phyloP scores from a whole-genome alignment of 2,113 vertebrate genomes.

The Bufo bufo region DNA sequence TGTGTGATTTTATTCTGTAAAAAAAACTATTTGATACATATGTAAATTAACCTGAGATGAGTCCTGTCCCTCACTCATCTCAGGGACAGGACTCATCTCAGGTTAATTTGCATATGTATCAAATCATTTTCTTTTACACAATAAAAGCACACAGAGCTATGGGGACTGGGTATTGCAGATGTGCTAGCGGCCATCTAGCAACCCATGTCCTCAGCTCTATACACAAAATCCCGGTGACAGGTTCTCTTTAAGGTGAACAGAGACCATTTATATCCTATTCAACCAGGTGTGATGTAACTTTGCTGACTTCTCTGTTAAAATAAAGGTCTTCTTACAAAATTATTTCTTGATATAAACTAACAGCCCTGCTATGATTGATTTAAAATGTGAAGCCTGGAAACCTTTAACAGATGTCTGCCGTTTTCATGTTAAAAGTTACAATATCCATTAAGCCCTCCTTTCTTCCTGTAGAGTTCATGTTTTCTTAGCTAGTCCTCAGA shows the following conservation, averaged over 20 bases:
- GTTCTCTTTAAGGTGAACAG: neutral
- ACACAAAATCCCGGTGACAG: too few relatives aligned
- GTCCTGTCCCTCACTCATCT: too few relatives aligned
- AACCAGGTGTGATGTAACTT: neutral
- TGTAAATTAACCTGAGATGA: too few relatives aligned
- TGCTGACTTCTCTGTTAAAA: neutral
- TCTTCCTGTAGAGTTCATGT: slow-evolving; percentile 17
- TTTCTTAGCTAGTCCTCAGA: slow-evolving; percentile 23
- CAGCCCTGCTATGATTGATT: neutral
- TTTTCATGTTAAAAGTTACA: neutral
- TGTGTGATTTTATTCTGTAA: too few relatives aligned
- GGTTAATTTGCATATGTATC: too few relatives aligned
- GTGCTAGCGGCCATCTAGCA: too few relatives aligned
- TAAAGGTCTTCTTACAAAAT: neutral
- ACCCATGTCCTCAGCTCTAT: too few relatives aligned
- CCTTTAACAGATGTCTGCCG: neutral
- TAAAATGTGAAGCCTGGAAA: neutral
- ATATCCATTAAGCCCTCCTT: neutral
- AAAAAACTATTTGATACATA: too few relatives aligned
- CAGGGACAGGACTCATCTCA: too few relatives aligned
- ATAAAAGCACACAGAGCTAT: too few relatives aligned
- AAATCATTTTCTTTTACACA: too few relatives aligned
- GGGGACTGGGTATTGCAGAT: too few relatives aligned
- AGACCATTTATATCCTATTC: neutral
- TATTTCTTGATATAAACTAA: neutral